Evolutionary conservation across 2,797 vertebrate species (phyloP), one percentile per base, ranked within the genome.

Genomic region (Peromyscus nudipes): DNA sequence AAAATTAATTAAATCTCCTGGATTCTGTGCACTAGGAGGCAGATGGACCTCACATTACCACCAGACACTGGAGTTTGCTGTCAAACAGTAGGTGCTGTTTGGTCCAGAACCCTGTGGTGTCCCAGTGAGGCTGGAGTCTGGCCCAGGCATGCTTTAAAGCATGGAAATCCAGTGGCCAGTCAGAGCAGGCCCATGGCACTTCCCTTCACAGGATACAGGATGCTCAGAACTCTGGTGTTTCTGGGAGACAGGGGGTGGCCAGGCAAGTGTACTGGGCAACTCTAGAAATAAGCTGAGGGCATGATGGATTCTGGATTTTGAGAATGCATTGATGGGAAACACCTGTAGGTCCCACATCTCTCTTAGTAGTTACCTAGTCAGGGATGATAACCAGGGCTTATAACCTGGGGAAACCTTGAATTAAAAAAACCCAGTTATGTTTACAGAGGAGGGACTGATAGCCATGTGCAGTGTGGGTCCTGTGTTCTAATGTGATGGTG

Each of bases 241-340:
- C 31, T 29, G 46, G 37, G 23, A 73, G 25, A 4, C 17, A 4
- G 0, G 6, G 7, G 25, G 12, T 12, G 12, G 34, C 1, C 8
- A 71, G 81, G 27, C 21, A 6, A 46, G 64, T 4, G 19, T 14
- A 1, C 77, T 1, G 4, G 1, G 27, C 46, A 21, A 67, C 43
- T 52, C 64, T 11, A 13, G 34, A 40, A 31, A 9, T 29, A n/a
- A 34, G 19, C 10, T 7, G 46, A n/a, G 80, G 71, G 29, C 67
- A 1, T 6, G 13, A 49, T 12, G 37, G 29, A 37, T 23, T 27
- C 6, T 4, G 34, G 25, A 43, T 65, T 75, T 69, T 31, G 46
- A 60, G 79, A 40, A 12, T 10, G 2, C 57, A 21, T 5, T 27
- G 4, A 27, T 43, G 6, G n/a, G 40, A 2, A 27, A 62, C 3